Evolutionary conservation across 2,888 invertebrate species (phyloP), one percentile per base, ranked within the genome.

Genomic region (Argyresthia goedartella): DNA sequence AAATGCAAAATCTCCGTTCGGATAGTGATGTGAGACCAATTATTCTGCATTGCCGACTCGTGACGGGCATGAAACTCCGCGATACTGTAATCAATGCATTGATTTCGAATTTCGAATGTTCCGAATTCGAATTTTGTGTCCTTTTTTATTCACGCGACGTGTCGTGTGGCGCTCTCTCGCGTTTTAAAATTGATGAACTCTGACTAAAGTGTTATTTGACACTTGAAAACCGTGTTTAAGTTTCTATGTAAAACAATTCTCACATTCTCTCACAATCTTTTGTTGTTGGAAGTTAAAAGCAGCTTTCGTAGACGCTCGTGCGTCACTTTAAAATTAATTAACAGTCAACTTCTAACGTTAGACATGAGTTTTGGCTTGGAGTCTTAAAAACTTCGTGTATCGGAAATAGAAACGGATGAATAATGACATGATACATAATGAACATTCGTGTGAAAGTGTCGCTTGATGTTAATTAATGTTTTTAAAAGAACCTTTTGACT

Each of bases 401-500:
- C 71, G 75, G 73, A 81, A 84, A 82, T 84, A 85, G 82, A 75
- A 73, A 62, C 68, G 59, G 56, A 73, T 81, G 81, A 82, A 59
- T 81, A 77, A 85, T 80, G 81, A 73, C 66, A 65, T 57, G 64
- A 64, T 67, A 68, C 66, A 67, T 72, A 77, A 77, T 73, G 76
- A 73, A 77, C 67, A 79, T 46, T 73, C 80, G 74, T 79, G 81
- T 75, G 80, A 77, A 72, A 69, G 66, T 77, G 82, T 81, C 82
- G 69, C 72, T 64, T 57, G 63, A 7, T 52, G 63, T 72, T 77
- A 79, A 84, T 84, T 81, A 84, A 82, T 84, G 71, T 65, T 69
- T 13, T 43, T 14, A 34, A 44, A 34, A 14, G 48, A 48, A 36
- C 36, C 48, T 48, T 16, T 36, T 48, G 36, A 48, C 49, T 36